Evolutionary conservation across 2,797 vertebrate species (phyloP).

Genomic region (Lepilemur ruficaudatus): DNA sequence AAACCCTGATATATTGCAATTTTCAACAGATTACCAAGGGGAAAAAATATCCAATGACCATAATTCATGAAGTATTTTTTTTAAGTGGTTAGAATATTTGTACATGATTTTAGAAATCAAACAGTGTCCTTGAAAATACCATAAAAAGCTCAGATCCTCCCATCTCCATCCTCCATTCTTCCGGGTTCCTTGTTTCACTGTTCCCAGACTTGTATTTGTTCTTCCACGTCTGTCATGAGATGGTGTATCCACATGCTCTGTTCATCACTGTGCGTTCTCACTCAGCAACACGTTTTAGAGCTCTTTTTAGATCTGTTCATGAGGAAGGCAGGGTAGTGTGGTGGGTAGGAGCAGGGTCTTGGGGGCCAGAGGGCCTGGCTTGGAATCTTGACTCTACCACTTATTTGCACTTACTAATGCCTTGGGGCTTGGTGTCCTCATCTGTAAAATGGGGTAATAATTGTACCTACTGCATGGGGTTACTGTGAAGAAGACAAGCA

Average conservation of each 20-base stretch:
- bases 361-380: neutral
- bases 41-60: neutral
- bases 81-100: neutral
- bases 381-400: neutral
- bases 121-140: neutral
- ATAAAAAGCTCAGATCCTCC: neutral
- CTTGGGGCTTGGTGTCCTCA: neutral
- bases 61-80: neutral
- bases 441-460: neutral
- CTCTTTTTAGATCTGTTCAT: neutral
- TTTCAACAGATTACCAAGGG: neutral
- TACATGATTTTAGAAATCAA: neutral
- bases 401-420: neutral
- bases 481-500: neutral
- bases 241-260: neutral
- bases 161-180: neutral
- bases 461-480: neutral
- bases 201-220: neutral
- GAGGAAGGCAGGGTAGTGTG: neutral
- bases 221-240: neutral
- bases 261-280: neutral
- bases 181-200: neutral
- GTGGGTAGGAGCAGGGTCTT: neutral
- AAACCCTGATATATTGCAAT: neutral
- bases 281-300: neutral